Conservation (phyloP, 2,888 invertebrate species). For the Argyresthia goedartella region DNA sequence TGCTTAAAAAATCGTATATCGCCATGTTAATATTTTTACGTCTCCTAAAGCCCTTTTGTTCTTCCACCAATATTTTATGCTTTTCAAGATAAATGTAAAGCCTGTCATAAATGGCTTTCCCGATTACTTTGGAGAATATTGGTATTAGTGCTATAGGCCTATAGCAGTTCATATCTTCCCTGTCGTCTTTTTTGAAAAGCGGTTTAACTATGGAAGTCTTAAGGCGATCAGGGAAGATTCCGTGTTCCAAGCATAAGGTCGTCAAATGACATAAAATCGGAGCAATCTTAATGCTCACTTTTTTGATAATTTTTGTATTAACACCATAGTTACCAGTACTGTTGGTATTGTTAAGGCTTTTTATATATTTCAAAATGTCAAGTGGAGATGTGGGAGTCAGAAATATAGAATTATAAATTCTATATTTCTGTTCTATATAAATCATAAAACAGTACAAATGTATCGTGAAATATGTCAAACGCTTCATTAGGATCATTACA, state of each 20-base stretch:
- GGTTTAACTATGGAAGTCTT: neutral
- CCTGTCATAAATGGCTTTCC: neutral
- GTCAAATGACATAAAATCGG: neutral
- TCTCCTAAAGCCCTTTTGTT: neutral
- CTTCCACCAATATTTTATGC: neutral
- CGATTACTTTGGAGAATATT: neutral
- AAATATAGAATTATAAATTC: no score
- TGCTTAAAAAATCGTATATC: neutral
- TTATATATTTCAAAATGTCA: neutral
- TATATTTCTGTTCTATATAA: conserved; percentile 2
- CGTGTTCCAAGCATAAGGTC: neutral
- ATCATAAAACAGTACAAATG: conserved; percentile 4
- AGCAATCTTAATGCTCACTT: neutral
- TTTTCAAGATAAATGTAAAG: neutral
- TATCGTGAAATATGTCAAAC: conserved; percentile 5
- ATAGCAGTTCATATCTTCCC: neutral
- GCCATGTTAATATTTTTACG: neutral
- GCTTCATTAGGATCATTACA: conserved; percentile 1
- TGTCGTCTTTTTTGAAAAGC: neutral
- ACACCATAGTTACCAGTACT: neutral
- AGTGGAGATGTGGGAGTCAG: no score
- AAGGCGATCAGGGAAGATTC: neutral
- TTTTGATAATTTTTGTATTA: neutral
- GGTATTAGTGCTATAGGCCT: neutral
- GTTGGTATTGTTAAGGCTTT: neutral